phyloP scores from a whole-genome alignment of 92 coral and sea anemone genomes.

The Porites rus region DNA sequence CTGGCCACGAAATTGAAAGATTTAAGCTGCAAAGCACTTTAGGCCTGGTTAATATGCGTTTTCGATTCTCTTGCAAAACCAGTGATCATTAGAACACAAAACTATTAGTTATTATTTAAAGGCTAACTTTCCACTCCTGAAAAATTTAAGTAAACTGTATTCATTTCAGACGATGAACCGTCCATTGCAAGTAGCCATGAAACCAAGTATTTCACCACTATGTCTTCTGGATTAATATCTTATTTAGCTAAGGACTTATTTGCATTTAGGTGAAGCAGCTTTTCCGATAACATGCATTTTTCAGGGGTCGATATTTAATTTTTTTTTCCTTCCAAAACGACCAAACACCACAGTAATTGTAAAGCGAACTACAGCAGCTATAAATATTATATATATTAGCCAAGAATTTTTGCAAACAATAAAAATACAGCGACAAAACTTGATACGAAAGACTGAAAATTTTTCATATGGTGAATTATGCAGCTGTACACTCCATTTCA shows the following conservation, averaged over 20 bases:
- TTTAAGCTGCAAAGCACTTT: too few relatives aligned
- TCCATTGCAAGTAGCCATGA: too few relatives aligned
- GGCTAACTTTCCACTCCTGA: too few relatives aligned
- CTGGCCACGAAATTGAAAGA: too few relatives aligned
- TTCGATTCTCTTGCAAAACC: neutral
- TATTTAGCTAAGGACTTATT: constrained; percentile 21
- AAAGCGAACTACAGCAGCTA: neutral
- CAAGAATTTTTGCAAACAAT: neutral
- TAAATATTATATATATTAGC: neutral
- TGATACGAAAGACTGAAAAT: neutral
- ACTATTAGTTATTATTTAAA: neutral
- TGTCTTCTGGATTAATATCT: constrained; percentile 22
- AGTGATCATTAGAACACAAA: too few relatives aligned
- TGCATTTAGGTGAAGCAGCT: constrained; percentile 14
- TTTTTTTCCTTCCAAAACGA: neutral
- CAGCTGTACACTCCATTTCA: constrained; percentile 38
- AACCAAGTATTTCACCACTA: neutral
- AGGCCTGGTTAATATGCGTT: neutral
- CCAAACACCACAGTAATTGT: neutral
- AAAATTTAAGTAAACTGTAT: too few relatives aligned
- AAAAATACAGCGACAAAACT: neutral
- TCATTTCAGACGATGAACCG: too few relatives aligned
- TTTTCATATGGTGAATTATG: neutral
- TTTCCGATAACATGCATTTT: neutral
- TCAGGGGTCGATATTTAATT: neutral